These are phyloP conservation scores for Micronycteris hirsuta DNA, from an alignment of 2,113 vertebrate species.

Conservation along the genomic window DNA sequence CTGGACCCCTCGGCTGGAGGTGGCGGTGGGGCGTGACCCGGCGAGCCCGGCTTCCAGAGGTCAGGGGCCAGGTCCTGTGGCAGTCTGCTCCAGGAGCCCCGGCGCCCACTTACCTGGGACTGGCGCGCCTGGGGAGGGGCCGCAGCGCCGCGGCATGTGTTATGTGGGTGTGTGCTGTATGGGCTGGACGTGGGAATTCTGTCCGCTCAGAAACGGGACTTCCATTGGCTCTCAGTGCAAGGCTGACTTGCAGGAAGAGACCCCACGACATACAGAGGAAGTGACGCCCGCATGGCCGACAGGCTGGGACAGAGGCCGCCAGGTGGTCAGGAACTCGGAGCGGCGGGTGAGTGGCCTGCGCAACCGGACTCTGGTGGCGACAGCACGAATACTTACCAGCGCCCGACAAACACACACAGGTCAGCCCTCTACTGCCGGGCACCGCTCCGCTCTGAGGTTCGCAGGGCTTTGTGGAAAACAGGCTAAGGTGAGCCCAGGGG, in stretches of 20 bases:
- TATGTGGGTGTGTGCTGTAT: not conserved
- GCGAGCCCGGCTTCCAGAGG: not conserved
- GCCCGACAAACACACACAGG: constrained; percentile 27
- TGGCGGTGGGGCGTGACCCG: accelerated
- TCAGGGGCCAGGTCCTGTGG: not conserved
- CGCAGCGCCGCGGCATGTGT: not conserved
- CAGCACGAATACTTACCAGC: constrained; percentile 56
- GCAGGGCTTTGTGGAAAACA: not conserved
- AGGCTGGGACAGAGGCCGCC: too few species aligned
- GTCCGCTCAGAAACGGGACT: not conserved
- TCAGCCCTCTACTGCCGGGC: constrained; percentile 38
- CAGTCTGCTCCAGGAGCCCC: not conserved
- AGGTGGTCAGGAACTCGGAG: not conserved
- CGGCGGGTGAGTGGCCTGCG: not conserved
- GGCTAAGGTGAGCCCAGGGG: not conserved
- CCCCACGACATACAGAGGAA: not conserved
- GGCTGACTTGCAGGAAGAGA: not conserved
- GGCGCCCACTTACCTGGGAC: not conserved
- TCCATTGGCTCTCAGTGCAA: not conserved
- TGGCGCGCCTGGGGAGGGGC: accelerated
- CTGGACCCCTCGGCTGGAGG: not conserved
- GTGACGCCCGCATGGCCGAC: too few species aligned
- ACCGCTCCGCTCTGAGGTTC: constrained; percentile 55
- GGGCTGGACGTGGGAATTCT: not conserved
- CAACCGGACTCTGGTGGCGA: not conserved